These are phyloP conservation scores for Plagodis dolabraria DNA, from an alignment of 2,888 invertebrate genomes.

Conservation along the genomic window DNA sequence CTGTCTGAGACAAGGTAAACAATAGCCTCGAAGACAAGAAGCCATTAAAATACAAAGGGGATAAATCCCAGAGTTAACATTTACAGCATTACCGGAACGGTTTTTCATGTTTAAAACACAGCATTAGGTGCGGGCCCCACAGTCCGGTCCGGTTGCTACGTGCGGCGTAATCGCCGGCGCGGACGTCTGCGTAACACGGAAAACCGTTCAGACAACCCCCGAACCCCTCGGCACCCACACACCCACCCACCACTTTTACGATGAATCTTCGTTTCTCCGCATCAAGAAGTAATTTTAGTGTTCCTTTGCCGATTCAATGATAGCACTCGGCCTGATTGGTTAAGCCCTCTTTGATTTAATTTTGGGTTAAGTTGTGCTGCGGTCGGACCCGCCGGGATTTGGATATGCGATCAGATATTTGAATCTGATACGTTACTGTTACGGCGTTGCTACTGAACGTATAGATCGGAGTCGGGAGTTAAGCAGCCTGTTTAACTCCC, in stretches of 20 bases:
- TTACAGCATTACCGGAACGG: conserved; percentile 80
- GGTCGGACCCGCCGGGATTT: conserved; percentile 73
- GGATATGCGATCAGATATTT: conserved; percentile 62
- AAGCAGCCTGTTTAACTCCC: conserved; percentile 22
- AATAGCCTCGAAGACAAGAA: conserved; percentile 48
- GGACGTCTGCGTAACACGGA: conserved; percentile 81
- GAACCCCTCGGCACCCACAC: conserved; percentile 48
- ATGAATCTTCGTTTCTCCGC: conserved; percentile 85
- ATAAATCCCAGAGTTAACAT: conserved; percentile 71
- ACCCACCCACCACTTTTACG: conserved; percentile 80
- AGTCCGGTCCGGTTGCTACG: conserved; percentile 70
- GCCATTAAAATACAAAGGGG: conserved; percentile 59
- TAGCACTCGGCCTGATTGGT: conserved; percentile 84
- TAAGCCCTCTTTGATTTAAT: conserved; percentile 85
- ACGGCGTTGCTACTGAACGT: conserved; percentile 41
- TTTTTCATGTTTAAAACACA: conserved; percentile 82
- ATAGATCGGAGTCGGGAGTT: conserved; percentile 18
- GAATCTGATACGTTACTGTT: conserved; percentile 56
- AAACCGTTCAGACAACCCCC: conserved; percentile 80
- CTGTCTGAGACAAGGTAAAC: conserved; percentile 42
- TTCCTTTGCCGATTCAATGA: conserved; percentile 85
- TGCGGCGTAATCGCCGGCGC: conserved; percentile 78
- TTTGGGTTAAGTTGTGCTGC: conserved; percentile 81
- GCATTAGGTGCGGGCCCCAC: conserved; percentile 71
- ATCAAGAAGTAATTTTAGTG: conserved; percentile 85